Conservation (phyloP, 1,140 invertebrate genomes). For the Scaptodrosophila lebanonensis region DNA sequence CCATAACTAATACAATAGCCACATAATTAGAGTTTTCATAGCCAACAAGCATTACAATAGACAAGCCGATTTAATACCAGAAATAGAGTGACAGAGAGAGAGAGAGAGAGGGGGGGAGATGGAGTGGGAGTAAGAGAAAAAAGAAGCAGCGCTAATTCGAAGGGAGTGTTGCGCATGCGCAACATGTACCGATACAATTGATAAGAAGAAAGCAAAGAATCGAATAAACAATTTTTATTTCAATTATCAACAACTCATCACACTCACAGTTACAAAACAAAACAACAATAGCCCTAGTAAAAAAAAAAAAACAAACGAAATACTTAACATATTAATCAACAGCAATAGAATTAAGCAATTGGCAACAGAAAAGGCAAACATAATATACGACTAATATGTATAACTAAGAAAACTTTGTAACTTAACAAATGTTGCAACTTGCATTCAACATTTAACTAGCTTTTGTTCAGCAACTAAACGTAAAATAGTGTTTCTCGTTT, state of each 20-base stretch:
- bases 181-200: conserved; percentile 2
- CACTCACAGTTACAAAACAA: conserved; percentile 43
- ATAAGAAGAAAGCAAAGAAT: conserved; percentile 23
- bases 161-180: conserved; percentile 28
- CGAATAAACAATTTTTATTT: conserved; percentile 64
- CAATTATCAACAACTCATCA: conserved; percentile 58
- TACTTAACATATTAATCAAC: conserved; percentile 64
- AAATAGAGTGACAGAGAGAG: conserved; percentile 16
- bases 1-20: conserved; percentile 68
- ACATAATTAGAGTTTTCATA: conserved; percentile 60
- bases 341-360: conserved; percentile 66
- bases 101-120: conserved; percentile 3
- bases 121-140: conserved; percentile 36
- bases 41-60: conserved; percentile 55
- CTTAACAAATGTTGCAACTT: conserved; percentile 1
- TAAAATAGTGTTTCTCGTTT: conserved; percentile 38
- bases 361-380: conserved; percentile 36
- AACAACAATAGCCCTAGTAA: conserved; percentile 61
- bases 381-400: conserved; percentile 20
- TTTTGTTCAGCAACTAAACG: conserved; percentile 10
- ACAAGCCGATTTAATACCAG: conserved; percentile 13
- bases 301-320: conserved; percentile 30
- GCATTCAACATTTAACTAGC: conserved; percentile 7
- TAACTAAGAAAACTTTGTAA: conserved; percentile 26
- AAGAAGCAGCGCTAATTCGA: conserved; percentile 61